Evolutionary conservation across 2,113 vertebrate genomes (phyloP).

Genomic region (Saguinus midas): DNA sequence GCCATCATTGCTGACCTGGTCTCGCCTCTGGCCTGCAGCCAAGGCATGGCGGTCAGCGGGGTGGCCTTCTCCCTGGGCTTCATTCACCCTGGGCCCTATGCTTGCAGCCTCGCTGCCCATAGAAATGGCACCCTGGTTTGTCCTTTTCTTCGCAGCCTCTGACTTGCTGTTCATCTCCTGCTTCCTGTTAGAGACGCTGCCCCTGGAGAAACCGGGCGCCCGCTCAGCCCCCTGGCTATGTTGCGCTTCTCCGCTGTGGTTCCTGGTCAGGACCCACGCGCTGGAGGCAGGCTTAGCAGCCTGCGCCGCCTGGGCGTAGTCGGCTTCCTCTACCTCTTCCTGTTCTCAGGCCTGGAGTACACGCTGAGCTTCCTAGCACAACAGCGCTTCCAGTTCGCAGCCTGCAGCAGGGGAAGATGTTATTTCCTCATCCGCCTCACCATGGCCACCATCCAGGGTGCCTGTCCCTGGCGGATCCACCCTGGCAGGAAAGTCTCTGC

Average conservation of each 20-base stretch:
- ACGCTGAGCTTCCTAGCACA: conserved; percentile 96
- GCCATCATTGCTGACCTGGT: conserved; percentile 93
- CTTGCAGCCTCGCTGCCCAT: conserved; percentile 92
- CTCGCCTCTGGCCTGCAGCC: conserved; percentile 89
- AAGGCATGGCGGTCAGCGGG: conserved; percentile 97
- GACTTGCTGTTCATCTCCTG: conserved; percentile 92
- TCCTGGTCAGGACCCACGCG: conserved; percentile 83
- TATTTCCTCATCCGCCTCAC: conserved; percentile 96
- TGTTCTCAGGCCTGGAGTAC: conserved; percentile 97
- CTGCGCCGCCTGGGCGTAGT: conserved; percentile 89
- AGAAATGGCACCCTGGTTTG: conserved; percentile 87
- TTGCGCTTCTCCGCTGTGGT: conserved; percentile 92
- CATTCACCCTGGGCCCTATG: conserved; percentile 96
- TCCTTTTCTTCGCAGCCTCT: conserved; percentile 86
- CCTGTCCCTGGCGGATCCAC: conserved; percentile 92
- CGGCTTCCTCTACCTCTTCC: conserved; percentile 96
- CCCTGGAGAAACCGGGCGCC: conserved; percentile 86
- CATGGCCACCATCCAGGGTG: conserved; percentile 95
- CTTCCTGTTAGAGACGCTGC: conserved; percentile 93
- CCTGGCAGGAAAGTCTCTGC: conserved; percentile 89
- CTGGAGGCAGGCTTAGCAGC: conserved; percentile 84
- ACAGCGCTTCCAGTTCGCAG: conserved; percentile 96
- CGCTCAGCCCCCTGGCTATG: conserved; percentile 90
- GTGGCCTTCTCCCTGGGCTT: conserved; percentile 97
- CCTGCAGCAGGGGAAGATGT: conserved; percentile 99